phyloP scores from a whole-genome alignment of 2,797 vertebrate species.

The Cyprinella venusta region DNA sequence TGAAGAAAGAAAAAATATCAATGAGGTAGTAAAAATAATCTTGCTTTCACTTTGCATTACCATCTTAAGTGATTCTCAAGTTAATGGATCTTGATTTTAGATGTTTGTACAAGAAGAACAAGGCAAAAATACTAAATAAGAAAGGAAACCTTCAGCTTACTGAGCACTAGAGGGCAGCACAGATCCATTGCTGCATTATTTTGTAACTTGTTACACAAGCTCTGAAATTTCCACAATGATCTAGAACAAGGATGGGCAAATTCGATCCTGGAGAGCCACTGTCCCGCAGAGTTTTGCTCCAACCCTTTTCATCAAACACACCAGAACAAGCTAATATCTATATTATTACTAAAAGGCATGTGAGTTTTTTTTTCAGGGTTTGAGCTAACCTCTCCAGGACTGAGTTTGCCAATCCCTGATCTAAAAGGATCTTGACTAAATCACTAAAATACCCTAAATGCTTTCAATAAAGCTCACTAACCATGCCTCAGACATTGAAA shows the following conservation, averaged over 20 bases:
- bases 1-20: background rate
- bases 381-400: background rate
- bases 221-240: background rate
- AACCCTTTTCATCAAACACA: background rate
- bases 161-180: conserved; percentile 44
- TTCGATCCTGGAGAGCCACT: background rate
- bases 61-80: background rate
- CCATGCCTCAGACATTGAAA: background rate
- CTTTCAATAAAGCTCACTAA: background rate
- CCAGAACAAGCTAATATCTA: background rate
- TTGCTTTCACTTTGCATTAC: background rate
- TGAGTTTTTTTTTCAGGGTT: background rate
- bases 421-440: background rate
- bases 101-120: background rate
- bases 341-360: background rate
- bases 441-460: background rate
- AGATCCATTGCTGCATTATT: conserved; percentile 25
- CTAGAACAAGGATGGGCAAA: background rate
- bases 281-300: background rate
- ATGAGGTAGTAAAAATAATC: background rate
- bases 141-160: background rate
- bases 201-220: conserved; percentile 28
- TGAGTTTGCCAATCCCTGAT: background rate
- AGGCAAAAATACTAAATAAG: background rate
- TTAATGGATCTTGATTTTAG: background rate